Base-by-base conservation (phyloP, 2,888 invertebrate genomes). In the Brachypterus glaber region DNA sequence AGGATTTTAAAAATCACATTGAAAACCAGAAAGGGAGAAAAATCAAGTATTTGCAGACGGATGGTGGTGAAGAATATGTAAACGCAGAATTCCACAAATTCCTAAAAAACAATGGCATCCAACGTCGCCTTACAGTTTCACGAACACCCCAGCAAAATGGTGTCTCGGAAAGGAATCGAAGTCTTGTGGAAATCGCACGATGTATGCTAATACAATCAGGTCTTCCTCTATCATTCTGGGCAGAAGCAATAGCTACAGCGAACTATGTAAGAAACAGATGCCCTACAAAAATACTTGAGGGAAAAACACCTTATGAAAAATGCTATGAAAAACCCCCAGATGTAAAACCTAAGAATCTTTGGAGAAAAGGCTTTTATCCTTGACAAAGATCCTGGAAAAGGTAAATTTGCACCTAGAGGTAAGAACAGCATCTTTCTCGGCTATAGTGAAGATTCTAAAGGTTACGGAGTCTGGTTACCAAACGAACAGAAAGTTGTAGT, bases 141-240 rank as follows among this genome's bases (percentile, higher is more conserved):
- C 45, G 53, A 35, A 59, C 60, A 9, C 61, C 60, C 36, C 55
- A 60, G 47, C 49, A 51, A 38, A 63, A 62, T 52, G 59, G 58
- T 36, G 53, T 59, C 5, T 45, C 59, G 5, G 62, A 63, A 42
- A 43, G 61, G 2, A 51, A 51, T 14, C 40, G 60, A 43, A 57
- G 26, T 11, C 12, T 40, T 1, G 21, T 37, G 26, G 40, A 40
- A 25, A 33, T 27, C 17, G 52, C 53, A 1, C 41, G 55, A 16
- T 48, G 51, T 11, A 43, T 61, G 37, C 16, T 62, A 12, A 24
- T 44, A 1, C 39, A 54, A 12, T 36, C 49, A 4, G 43, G 43
- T n/a, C 35, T 54, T 5, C 44, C 47, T 13, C 18, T 41, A 12
- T 30, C n/a, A 7, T 47, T 54, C 16, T 60, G 58, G 58, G 52